Evolutionary conservation across 2,113 vertebrate genomes (phyloP), one percentile per base, ranked within the genome.

Genomic region (Alouatta palliata): DNA sequence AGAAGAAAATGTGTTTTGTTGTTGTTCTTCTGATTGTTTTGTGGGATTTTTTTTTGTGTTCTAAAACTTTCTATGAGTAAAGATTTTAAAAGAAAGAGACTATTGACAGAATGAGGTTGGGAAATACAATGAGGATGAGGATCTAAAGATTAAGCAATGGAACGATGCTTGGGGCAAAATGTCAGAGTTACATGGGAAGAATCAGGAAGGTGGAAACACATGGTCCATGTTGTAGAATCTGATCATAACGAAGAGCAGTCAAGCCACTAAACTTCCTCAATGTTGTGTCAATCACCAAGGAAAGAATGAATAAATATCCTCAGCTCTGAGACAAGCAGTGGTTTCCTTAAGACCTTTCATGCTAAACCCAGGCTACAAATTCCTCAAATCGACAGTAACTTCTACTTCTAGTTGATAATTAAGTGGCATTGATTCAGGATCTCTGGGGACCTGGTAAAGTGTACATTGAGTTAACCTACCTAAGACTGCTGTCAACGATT

Each of bases 341-440:
- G 20, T n/a, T 12, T 43, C 17, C n/a, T 14, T 45, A 40, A 91
- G 6, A n/a, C 6, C 3, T 37, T 81, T 3, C 11, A 21, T 37
- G 8, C 5, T 73, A 47, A 23, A 8, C 1, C 8, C 32, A 2
- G 40, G 11, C 3, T 45, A 91, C n/a, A 83, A 7, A 68, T 45
- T 30, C 23, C 47, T 61, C 27, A 86, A 93, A 54, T 8, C 75
- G 12, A 56, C 23, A 84, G 52, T 32, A 90, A 80, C 0, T 40
- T 91, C 32, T 47, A 52, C 4, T 75, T 80, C 35, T 84, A 47
- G 5, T 16, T 70, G 17, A 73, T 73, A 92, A 80, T 25, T 43
- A 58, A 25, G 11, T 35, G 2, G 0, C 37, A 64, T 10, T 49
- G 14, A 47, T 3, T 35, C 2, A 2, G 14, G 1, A 21, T 66